Conservation (phyloP, 2,888 invertebrate species). For the Orchestes rusci region DNA sequence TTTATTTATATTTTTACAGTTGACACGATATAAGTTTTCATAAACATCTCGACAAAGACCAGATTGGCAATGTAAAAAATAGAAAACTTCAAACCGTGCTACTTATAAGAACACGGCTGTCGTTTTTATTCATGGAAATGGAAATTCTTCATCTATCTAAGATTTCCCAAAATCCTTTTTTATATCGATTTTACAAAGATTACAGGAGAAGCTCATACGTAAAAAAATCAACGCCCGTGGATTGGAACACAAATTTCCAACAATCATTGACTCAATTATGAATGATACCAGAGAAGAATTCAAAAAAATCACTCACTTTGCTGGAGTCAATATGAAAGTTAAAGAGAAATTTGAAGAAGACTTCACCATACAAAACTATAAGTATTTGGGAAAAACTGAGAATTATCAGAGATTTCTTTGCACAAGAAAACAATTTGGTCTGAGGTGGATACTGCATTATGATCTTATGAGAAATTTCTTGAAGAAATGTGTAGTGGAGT, state of each 20-base stretch:
- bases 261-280: conserved; percentile 47
- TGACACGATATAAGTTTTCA: too few relatives aligned
- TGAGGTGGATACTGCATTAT: conserved; percentile 53
- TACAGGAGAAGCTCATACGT: conserved; percentile 55
- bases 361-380: conserved; percentile 53
- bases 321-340: conserved; percentile 28
- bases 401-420: conserved; percentile 52
- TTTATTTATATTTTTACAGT: too few relatives aligned
- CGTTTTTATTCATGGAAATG: too few relatives aligned
- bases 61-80: too few relatives aligned
- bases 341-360: conserved; percentile 45
- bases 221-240: conserved; percentile 50
- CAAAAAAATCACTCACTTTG: conserved; percentile 45
- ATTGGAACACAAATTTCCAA: conserved; percentile 49
- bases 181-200: neutral
- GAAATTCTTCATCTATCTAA: too few relatives aligned
- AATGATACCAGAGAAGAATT: conserved; percentile 51
- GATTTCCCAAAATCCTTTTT: too few relatives aligned
- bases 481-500: conserved; percentile 46
- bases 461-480: conserved; percentile 55
- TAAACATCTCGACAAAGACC: too few relatives aligned
- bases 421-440: conserved; percentile 50
- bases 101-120: too few relatives aligned
- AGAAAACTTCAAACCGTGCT: too few relatives aligned
- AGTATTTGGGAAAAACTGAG: conserved; percentile 53